phyloP scores from a whole-genome alignment of 2,113 vertebrate species.

The Phylloscopus trochiloides region DNA sequence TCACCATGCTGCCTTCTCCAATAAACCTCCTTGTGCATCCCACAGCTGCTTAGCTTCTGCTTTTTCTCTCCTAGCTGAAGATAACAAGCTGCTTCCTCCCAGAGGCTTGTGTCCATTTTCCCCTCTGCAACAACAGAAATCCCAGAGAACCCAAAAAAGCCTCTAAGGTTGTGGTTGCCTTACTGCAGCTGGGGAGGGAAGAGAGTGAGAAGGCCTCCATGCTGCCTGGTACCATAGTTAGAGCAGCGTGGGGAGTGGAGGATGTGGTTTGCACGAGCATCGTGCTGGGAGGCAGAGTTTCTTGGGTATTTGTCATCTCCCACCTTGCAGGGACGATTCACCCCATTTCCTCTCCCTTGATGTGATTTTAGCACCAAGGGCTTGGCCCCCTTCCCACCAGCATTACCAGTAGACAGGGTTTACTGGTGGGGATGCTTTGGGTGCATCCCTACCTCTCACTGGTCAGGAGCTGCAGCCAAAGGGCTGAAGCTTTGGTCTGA shows the following conservation, averaged over 20 bases:
- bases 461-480: not conserved
- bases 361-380: not conserved
- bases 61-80: not conserved
- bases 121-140: not conserved
- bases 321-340: accelerated
- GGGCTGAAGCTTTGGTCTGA: not conserved
- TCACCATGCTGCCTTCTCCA: not conserved
- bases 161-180: accelerated
- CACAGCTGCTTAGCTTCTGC: not conserved
- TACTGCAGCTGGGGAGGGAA: accelerated
- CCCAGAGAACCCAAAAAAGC: accelerated
- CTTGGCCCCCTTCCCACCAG: not conserved
- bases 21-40: not conserved
- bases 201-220: accelerated
- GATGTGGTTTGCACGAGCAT: constrained; percentile 38
- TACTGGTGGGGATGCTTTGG: not conserved
- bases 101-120: not conserved
- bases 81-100: not conserved
- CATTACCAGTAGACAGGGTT: not conserved
- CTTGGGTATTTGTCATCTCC: not conserved
- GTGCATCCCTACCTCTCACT: not conserved
- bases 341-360: not conserved
- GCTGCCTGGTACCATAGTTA: accelerated
- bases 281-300: not conserved
- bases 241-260: not conserved